Conservation (phyloP, 2,113 vertebrate genomes). For the Stigmatopora nigra region DNA sequence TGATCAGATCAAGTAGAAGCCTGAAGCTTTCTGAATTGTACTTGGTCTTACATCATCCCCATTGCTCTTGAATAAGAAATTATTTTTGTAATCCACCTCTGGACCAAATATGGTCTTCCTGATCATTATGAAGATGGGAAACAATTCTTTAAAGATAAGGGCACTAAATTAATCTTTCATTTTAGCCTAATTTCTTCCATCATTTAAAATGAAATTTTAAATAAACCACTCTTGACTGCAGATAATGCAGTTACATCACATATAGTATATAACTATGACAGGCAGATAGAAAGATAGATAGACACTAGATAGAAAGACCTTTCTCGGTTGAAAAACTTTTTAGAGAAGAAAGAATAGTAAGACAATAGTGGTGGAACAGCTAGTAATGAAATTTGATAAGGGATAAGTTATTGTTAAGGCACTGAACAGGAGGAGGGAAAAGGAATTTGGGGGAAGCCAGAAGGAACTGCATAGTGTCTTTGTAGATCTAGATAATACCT, state of each 20-base stretch:
- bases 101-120: background rate
- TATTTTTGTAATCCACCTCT: constrained; percentile 13
- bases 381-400: too few species aligned
- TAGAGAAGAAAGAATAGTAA: too few species aligned
- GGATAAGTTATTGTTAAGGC: too few species aligned
- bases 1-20: too few species aligned
- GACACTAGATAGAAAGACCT: too few species aligned
- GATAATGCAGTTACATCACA: constrained; percentile 21
- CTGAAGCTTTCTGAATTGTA: constrained; percentile 15
- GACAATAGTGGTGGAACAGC: too few species aligned
- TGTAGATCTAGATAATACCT: too few species aligned
- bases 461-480: too few species aligned
- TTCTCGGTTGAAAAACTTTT: too few species aligned
- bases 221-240: constrained; percentile 5
- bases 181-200: constrained; percentile 28
- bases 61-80: constrained; percentile 12
- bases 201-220: constrained; percentile 14
- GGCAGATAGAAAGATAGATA: too few species aligned
- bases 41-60: constrained; percentile 10
- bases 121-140: constrained; percentile 15
- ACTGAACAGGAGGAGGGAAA: too few species aligned
- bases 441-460: too few species aligned
- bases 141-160: constrained; percentile 23
- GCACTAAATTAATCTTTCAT: constrained; percentile 27
- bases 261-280: background rate